These are phyloP conservation scores for Drosophila setosimentum DNA, from an alignment of 2,888 invertebrate genomes.

Conservation along the genomic window DNA sequence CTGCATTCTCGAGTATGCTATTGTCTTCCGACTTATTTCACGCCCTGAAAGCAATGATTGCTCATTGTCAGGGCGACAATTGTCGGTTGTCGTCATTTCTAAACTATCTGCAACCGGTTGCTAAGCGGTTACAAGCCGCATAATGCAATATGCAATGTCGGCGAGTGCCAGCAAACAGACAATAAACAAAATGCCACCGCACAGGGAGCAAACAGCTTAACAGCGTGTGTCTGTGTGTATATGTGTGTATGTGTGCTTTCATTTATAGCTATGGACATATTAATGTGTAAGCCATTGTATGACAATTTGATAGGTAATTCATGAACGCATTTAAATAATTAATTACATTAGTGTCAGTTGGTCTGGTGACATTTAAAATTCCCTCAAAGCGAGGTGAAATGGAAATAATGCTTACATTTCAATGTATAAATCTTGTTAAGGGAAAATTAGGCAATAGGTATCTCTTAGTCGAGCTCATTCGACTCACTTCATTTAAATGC, in stretches of 20 bases:
- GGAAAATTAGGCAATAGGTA: fast-evolving
- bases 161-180: constrained; percentile 17
- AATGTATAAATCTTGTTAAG: neutral
- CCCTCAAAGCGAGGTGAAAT: neutral
- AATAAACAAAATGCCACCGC: constrained; percentile 6
- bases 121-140: constrained; percentile 34
- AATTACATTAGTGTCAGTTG: neutral
- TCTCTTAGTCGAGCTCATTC: neutral
- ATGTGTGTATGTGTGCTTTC: neutral
- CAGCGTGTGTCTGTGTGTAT: neutral
- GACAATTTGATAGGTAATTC: neutral
- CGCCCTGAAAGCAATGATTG: constrained; percentile 17
- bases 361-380: neutral
- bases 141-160: constrained; percentile 34
- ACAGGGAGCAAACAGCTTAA: neutral
- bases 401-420: neutral
- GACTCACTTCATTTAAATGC: neutral
- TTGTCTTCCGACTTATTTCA: constrained; percentile 10
- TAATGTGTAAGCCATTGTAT: neutral
- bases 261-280: fast-evolving
- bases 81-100: constrained; percentile 27
- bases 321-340: neutral
- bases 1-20: neutral
- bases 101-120: constrained; percentile 11
- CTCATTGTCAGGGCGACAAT: constrained; percentile 43